Evolutionary conservation across 2,888 invertebrate genomes (phyloP), one percentile per base, ranked within the genome.

Genomic region (Cremastobaeus sp.): DNA sequence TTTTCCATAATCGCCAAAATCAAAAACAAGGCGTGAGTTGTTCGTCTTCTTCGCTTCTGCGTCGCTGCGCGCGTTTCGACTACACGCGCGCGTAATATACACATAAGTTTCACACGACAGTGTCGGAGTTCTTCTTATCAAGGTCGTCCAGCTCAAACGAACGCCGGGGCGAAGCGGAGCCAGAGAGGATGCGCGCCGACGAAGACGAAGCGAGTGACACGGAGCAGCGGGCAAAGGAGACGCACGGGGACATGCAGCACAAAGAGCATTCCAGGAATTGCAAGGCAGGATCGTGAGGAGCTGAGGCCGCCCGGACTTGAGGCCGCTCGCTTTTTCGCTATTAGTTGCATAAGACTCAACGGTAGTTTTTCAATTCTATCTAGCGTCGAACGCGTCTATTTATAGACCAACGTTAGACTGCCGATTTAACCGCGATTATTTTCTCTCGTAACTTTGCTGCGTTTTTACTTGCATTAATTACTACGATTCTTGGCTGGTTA

Each of bases 181-280:
- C 12, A 52, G 54, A 50, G 21, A 52, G 11, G 25, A 6, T 34
- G 28, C 57, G 54, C 48, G 68, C 60, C 59, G 48, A 62, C 34
- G 18, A 25, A 35, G 57, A 50, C 15, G 41, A 28, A 20, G 14
- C 20, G 39, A 39, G 21, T 5, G 20, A 1, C 6, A 34, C 9
- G 9, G 32, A 47, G 45, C 14, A 11, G 9, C 35, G 20, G 18
- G 48, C 15, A 41, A 72, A 18, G 18, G 32, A 41, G 66, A 52
- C 52, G 66, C 50, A 76, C 76, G 66, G 74, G 70, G 76, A 77
- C 77, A 72, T 74, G 78, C 78, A 76, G 80, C 81, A 85, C 84
- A 84, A 85, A 85, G 84, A 84, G 84, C 82, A 85, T 86, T 86
- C 85, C 83, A 77, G 81, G 82, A 84, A 84, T 83, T 75, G 76